Evolutionary conservation across 2,113 vertebrate genomes (phyloP).

Genomic region (Benitochromis conjunctus): DNA sequence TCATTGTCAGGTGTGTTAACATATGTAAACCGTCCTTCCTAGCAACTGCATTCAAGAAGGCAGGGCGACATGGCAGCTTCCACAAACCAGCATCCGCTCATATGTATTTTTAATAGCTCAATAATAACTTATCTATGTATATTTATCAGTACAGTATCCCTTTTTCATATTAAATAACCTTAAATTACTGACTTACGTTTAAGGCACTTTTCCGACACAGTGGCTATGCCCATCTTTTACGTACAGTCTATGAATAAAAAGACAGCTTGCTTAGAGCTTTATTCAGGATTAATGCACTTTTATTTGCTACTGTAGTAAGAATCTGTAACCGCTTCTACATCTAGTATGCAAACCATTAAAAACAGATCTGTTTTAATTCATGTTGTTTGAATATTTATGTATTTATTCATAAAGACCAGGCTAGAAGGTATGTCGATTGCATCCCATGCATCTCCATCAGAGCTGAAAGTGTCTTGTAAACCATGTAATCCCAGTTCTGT

Average conservation of each 20-base stretch:
- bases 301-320: background rate
- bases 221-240: background rate
- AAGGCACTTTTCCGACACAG: background rate
- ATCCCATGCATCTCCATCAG: conserved; percentile 62
- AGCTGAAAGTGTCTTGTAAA: conserved; percentile 54
- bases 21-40: background rate
- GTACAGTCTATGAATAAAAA: background rate
- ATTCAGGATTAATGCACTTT: background rate
- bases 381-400: background rate
- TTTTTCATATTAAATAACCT: background rate
- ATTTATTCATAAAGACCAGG: background rate
- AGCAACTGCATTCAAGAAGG: background rate
- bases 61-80: background rate
- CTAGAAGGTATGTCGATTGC: conserved; percentile 1
- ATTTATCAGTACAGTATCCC: background rate
- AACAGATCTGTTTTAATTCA: background rate
- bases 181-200: background rate
- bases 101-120: background rate
- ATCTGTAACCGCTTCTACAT: background rate
- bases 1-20: background rate
- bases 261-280: background rate
- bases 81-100: background rate
- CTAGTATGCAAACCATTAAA: background rate
- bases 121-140: background rate
- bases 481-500: conserved; percentile 34